Evolutionary conservation across 2,797 vertebrate genomes (phyloP), one percentile per base, ranked within the genome.

Genomic region (Poeciliopsis infans): DNA sequence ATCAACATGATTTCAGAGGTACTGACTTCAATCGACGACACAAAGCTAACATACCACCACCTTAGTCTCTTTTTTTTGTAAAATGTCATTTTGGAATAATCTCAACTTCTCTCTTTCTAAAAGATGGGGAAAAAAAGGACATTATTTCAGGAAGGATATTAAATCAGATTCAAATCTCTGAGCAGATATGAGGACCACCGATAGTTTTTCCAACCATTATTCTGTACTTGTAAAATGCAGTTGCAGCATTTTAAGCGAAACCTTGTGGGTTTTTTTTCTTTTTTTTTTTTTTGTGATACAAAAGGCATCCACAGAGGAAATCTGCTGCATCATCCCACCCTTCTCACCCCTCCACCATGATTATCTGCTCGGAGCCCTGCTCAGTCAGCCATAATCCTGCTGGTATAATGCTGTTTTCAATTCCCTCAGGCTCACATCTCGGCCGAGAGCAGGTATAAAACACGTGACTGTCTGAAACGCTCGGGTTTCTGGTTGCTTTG

Each of bases 261-360:
- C 20, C 41, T 28, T 11, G 8, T 28, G 23, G 1, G 6, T 7
- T 49, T 15, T 46, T 2, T 7, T 3, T 51, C 4, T 15, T 20
- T 7, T 49, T 5, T 15, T 2, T 7, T 1, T 51, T 46, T 46
- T 51, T 49, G 47, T 57, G 45, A 23, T 72, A 45, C 55, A 15
- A 69, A 73, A 55, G 74, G 41, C 68, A 16, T 23, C 36, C 4
- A 78, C 33, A 82, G 80, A 3, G 79, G 36, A 86, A 85, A 85
- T 84, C 78, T 84, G 82, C 77, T 4, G 47, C 81, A 83, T 89
- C 88, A 85, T 86, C 76, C 57, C 74, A 77, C 43, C 25, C 28
- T n/a, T n/a, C 57, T 2, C 28, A 6, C 28, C 28, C n/a, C 28
- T 59, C 11, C 43, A 39, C 64, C 12, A 5, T 51, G 87, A 89